These are phyloP conservation scores for Gymnobelideus leadbeateri DNA, from an alignment of 2,113 vertebrate genomes.

Conservation along the genomic window DNA sequence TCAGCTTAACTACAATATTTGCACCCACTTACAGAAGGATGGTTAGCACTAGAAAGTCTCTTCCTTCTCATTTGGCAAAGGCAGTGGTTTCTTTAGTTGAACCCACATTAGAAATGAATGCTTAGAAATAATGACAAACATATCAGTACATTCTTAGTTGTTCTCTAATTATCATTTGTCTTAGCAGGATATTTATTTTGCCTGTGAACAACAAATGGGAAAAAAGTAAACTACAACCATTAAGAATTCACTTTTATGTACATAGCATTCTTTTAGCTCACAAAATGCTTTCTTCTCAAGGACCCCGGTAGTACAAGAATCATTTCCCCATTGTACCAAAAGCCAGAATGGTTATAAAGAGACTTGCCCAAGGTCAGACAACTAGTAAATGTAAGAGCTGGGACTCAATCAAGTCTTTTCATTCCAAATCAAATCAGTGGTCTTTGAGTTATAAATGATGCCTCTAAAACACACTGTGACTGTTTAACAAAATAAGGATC, in stretches of 20 bases:
- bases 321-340: background rate
- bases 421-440: background rate
- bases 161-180: background rate
- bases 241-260: background rate
- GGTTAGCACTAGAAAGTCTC: constrained; percentile 47
- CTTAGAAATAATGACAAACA: background rate
- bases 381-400: background rate
- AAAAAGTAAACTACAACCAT: background rate
- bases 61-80: constrained; percentile 44
- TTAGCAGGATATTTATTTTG: background rate
- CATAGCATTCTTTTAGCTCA: background rate
- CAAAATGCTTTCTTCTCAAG: background rate
- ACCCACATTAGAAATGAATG: background rate
- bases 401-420: background rate
- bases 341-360: background rate
- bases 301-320: background rate
- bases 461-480: background rate
- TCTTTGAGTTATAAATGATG: background rate
- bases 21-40: constrained; percentile 42
- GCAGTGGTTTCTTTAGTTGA: constrained; percentile 22
- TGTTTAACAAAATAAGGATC: background rate
- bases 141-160: background rate
- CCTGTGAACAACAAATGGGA: background rate
- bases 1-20: constrained; percentile 55
- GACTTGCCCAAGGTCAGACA: background rate